Conservation (phyloP, 2,888 invertebrate species). For the Eupithecia dodoneata region DNA sequence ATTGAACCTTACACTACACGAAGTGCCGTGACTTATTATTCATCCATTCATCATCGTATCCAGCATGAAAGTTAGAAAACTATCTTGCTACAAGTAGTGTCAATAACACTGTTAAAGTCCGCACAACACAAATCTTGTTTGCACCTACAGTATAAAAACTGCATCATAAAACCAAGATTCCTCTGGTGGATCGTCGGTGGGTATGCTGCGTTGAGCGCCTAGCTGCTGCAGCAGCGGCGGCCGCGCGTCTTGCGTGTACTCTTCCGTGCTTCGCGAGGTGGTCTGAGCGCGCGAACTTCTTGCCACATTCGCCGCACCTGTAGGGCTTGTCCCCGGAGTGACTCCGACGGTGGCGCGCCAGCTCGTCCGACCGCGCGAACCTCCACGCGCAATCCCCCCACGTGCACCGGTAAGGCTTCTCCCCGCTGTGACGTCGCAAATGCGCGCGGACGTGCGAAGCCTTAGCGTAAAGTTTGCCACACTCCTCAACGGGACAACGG, state of each 20-base stretch:
- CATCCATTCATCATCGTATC: background rate
- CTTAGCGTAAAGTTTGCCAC: slow-evolving; percentile 93
- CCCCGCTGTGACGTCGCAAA: slow-evolving; percentile 92
- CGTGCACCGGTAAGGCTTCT: slow-evolving; percentile 89
- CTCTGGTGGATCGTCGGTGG: slow-evolving; percentile 52
- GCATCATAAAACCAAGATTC: slow-evolving; percentile 62
- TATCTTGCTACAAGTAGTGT: background rate
- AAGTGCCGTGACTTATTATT: background rate
- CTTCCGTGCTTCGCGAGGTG: slow-evolving; percentile 96
- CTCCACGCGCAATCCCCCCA: slow-evolving; percentile 95
- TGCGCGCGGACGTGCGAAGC: slow-evolving; percentile 96
- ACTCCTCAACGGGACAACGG: slow-evolving; percentile 88
- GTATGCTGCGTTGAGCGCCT: slow-evolving; percentile 49
- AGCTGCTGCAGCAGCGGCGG: slow-evolving; percentile 63
- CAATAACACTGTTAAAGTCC: slow-evolving; percentile 18
- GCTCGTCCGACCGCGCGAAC: slow-evolving; percentile 97
- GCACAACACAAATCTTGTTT: slow-evolving; percentile 28
- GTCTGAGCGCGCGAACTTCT: slow-evolving; percentile 96
- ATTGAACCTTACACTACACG: background rate
- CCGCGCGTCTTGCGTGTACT: slow-evolving; percentile 88
- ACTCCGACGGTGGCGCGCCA: slow-evolving; percentile 96
- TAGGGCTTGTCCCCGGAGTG: slow-evolving; percentile 98
- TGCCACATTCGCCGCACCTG: slow-evolving; percentile 93
- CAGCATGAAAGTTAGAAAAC: background rate
- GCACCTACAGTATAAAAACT: slow-evolving; percentile 8